Evolutionary conservation across 2,888 invertebrate genomes (phyloP).

Genomic region (Clitarchus hookeri): DNA sequence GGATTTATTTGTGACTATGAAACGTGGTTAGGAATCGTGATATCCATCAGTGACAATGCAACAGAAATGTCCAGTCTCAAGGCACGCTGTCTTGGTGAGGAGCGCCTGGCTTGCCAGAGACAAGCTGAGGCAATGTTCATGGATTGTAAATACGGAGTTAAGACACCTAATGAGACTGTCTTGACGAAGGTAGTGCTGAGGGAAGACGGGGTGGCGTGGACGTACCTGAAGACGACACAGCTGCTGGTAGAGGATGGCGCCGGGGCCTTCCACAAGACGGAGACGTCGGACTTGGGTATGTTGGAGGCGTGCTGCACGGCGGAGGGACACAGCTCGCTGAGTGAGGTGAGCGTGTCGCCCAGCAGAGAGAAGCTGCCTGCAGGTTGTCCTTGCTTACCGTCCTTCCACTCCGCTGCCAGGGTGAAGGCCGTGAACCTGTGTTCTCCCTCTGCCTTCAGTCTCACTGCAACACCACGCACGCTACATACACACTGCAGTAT

Average conservation of each 20-base stretch:
- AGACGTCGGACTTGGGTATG: conserved; percentile 69
- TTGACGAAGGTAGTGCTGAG: no score
- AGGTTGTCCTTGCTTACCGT: background rate
- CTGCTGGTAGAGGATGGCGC: conserved; percentile 69
- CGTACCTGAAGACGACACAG: conserved; percentile 73
- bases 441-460: conserved; percentile 51
- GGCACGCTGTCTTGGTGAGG: no score
- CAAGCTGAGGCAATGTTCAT: no score
- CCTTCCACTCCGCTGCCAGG: conserved; percentile 51
- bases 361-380: conserved; percentile 52
- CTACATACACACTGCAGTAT: no score
- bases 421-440: conserved; percentile 56
- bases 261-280: conserved; percentile 88
- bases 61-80: no score
- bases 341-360: conserved; percentile 53
- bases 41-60: no score
- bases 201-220: no score
- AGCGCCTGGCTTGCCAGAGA: no score
- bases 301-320: conserved; percentile 80
- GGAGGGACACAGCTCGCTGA: conserved; percentile 62
- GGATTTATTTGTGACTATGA: no score
- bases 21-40: no score
- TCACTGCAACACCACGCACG: conserved; percentile 49
- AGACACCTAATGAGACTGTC: no score
- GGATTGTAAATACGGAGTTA: no score